Evolutionary conservation across 1,140 invertebrate species (phyloP), one percentile per base, ranked within the genome.

Genomic region (Mya arenaria): DNA sequence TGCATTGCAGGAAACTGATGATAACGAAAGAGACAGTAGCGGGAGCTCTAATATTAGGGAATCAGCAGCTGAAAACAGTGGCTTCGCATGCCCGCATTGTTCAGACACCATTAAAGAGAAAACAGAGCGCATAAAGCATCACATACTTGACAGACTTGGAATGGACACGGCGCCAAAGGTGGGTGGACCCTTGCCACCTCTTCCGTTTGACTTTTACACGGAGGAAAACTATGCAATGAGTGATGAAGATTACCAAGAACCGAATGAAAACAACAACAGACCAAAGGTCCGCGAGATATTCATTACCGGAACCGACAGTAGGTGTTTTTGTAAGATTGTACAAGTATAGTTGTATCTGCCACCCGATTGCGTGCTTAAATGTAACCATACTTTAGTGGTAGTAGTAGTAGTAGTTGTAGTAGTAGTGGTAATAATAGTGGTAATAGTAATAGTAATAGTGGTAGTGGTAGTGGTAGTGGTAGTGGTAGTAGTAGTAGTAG

Each of bases 301-400:
- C 63, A 68, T 87, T 4, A 68, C 63, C 1, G 86, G 84, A 5
- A 52, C 68, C 60, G 84, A 85, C 44, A 85, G 86, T 87, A 82
- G 77, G 82, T 30, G n/a, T 34, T 32, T 62, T 32, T 58, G 25
- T 68, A 48, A 32, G 1, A 34, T 36, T 17, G 36, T 41, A 23
- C 28, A 36, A 8, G 17, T 28, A 37, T 68, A 10, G 37, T 23
- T 39, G 4, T 5, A 13, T 10, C n/a, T 23, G 65, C 37, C 15
- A 25, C 5, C 13, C 13, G 32, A 19, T 44, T 44, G 19, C 10
- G 19, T 44, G 19, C 10, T 19, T 10, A 44, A 44, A 44, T 19
- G 41, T 19, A 10, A 44, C 10, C 41, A 44, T 19, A 44, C 41
- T 10, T 44, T 10, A 10, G 19, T 19, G 19, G 19, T 10, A 10